A percentile compares a stretch with the other conserved stretches of the same genome.
These are phyloP conservation scores for Lasioglossum villosulum DNA, from an alignment of 2,888 invertebrate genomes.

Conservation along the genomic window DNA sequence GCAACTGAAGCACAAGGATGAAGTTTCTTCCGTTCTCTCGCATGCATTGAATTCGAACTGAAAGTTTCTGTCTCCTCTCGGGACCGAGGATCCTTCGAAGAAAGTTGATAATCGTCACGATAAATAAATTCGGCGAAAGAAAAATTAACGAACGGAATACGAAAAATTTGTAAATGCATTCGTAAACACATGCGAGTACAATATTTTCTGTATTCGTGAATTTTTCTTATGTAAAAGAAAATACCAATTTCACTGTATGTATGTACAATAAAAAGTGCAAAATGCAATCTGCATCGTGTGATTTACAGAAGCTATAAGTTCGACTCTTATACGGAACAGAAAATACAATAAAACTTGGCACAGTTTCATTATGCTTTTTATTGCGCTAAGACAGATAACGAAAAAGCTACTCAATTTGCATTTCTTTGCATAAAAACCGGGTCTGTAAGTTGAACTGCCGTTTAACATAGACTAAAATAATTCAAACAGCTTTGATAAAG, in stretches of 20 bases:
- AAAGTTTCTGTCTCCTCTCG: background rate
- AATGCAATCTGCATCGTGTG: background rate
- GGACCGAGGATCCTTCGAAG: background rate
- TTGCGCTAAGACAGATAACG: background rate
- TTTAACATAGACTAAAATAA: background rate
- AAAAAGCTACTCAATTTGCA: background rate
- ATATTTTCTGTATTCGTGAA: background rate
- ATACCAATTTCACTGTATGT: no score
- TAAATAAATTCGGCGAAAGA: background rate
- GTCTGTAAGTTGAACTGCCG: background rate
- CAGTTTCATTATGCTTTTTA: background rate
- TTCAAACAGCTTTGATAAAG: background rate
- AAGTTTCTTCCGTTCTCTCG: conserved; percentile 1
- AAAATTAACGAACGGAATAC: background rate
- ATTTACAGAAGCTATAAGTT: background rate
- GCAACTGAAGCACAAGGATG: background rate
- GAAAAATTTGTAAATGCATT: background rate
- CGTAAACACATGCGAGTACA: background rate
- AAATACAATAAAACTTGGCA: background rate
- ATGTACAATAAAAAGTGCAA: background rate
- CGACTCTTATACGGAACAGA: background rate
- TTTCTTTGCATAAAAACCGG: background rate
- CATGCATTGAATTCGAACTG: no score
- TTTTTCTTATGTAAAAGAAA: background rate
- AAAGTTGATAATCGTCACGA: background rate